Conservation (phyloP, 2,888 invertebrate genomes). For the Kryphioiulus occultus region DNA sequence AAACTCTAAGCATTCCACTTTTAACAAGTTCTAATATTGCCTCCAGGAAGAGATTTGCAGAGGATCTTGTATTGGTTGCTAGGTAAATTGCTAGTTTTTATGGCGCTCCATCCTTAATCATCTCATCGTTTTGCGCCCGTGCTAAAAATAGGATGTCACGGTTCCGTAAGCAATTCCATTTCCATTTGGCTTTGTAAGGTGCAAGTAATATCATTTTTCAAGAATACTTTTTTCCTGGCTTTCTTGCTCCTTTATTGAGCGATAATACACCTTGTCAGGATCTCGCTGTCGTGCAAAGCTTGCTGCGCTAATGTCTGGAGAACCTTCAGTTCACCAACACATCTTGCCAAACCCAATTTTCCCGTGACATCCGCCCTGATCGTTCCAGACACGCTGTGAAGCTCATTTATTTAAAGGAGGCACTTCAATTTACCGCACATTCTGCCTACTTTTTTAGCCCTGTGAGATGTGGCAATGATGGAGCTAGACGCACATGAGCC, state of each 20-base stretch:
- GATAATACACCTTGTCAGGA: background rate
- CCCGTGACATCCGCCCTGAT: background rate
- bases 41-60: too few relatives aligned
- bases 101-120: background rate
- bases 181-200: slow-evolving; percentile 5
- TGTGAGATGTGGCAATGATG: background rate
- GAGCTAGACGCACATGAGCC: background rate
- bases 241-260: background rate
- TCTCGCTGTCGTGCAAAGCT: background rate
- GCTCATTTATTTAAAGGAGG: slow-evolving; percentile 5
- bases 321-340: background rate
- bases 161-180: background rate
- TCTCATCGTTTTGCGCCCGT: background rate
- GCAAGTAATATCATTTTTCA: background rate
- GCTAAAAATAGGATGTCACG: slow-evolving; percentile 5
- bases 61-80: too few relatives aligned
- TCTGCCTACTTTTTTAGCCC: background rate
- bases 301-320: background rate
- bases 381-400: background rate
- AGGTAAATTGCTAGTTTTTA: background rate
- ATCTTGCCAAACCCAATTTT: background rate
- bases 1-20: too few relatives aligned
- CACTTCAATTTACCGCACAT: slow-evolving; percentile 5
- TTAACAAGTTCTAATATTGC: too few relatives aligned
- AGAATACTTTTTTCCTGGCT: background rate